These are phyloP conservation scores for Pseudopipra pipra DNA, from an alignment of 2,113 vertebrate genomes.

Conservation along the genomic window DNA sequence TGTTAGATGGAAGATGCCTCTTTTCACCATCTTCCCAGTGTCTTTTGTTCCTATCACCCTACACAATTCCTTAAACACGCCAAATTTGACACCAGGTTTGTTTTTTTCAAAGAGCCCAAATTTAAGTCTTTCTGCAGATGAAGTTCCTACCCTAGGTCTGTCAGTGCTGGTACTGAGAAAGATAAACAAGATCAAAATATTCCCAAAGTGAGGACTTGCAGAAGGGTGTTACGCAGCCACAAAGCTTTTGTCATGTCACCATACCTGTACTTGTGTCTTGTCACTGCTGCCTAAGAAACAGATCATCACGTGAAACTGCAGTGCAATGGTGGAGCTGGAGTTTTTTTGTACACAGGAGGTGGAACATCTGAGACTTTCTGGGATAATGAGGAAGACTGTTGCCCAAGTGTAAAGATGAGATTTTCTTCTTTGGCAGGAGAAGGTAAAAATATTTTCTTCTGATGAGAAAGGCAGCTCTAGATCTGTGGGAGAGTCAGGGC, in stretches of 20 bases:
- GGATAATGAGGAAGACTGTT: not conserved
- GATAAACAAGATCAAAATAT: not conserved
- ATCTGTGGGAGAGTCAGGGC: not conserved
- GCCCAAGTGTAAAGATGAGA: not conserved
- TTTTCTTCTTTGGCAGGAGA: not conserved
- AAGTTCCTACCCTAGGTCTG: not conserved
- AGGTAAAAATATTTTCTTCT: not conserved
- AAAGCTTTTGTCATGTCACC: not conserved
- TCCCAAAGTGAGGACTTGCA: not conserved
- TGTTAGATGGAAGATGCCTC: not conserved
- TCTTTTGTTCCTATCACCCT: not conserved
- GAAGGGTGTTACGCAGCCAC: fast-evolving
- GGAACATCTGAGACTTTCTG: not conserved
- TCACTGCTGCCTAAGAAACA: not conserved
- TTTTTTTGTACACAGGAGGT: not conserved
- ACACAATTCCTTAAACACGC: not conserved
- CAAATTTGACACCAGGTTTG: not conserved
- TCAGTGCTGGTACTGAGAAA: not conserved
- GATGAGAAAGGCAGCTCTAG: not conserved
- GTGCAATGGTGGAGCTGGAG: not conserved
- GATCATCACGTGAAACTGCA: not conserved
- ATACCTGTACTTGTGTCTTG: not conserved
- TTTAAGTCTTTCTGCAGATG: not conserved
- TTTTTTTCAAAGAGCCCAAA: not conserved
- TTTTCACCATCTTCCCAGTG: not conserved